Base-by-base conservation (phyloP, 1,140 invertebrate species). In the Aphidius ervi region DNA sequence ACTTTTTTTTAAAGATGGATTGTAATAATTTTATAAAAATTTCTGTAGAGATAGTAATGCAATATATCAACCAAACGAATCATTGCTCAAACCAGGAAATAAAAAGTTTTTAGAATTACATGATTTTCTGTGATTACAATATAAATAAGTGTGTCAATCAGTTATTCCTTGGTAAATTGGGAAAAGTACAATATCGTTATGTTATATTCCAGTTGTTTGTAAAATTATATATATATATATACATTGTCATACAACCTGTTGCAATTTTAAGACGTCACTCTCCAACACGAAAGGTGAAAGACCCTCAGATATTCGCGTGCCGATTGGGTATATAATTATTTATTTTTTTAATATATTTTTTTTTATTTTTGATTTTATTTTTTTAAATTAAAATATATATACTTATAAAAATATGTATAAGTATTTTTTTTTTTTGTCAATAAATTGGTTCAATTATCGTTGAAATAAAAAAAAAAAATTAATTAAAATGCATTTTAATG, bases 41-140 rank as follows among this genome's bases (percentile, higher is more conserved):
- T 31, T 31, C 2, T 31, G 23, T 31, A 31, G 2, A 31, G 23
- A 31, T 31, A 31, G 23, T 31, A 31, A 31, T 31, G 23, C 16
- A 16, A 16, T 31, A 31, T 4, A 31, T 31, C 2, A 31, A 0
- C 23, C 4, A 31, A 31, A 31, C 2, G 64, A 68, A 74, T 72
- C 69, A 65, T 76, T 75, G 71, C 70, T 73, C 65, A 68, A 74
- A 76, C 73, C 74, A 76, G 74, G 75, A 77, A 77, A 75, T 70
- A 66, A 68, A 72, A 71, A 63, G 63, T 71, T 43, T 62, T 58
- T 62, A 54, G 67, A 74, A 74, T 75, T 74, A 70, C 70, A 75
- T 68, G 73, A 70, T 77, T 75, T 73, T 70, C 67, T 69, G 70
- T 62, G 70, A 74, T 74, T 69, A 68, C 67, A 64, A 69, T 70